Evolutionary conservation across 2,888 invertebrate species (phyloP).

Genomic region (Leptinotarsa juncta): DNA sequence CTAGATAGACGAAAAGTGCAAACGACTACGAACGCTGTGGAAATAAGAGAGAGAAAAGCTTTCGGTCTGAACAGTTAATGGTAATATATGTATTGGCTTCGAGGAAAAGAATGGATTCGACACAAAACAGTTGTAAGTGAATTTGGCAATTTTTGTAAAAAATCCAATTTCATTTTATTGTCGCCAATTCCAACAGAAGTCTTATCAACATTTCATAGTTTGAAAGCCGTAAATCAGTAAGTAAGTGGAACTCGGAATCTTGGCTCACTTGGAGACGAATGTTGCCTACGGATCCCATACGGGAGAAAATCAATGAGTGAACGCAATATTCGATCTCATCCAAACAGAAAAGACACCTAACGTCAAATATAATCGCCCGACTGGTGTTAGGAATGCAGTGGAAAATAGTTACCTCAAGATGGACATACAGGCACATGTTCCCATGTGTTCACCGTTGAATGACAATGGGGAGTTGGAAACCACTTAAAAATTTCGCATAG

Average conservation of each 20-base stretch:
- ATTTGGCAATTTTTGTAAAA: constrained; percentile 54
- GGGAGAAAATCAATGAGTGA: constrained; percentile 26
- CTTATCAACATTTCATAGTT: constrained; percentile 67
- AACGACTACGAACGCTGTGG: constrained; percentile 57
- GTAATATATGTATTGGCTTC: constrained; percentile 48
- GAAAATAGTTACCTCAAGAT: neutral
- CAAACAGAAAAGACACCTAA: neutral
- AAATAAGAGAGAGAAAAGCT: constrained; percentile 58
- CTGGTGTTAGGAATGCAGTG: neutral
- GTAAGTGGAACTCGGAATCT: constrained; percentile 51
- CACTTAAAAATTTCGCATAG: constrained; percentile 87
- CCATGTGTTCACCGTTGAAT: no score
- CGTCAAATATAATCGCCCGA: neutral
- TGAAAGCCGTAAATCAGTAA: constrained; percentile 63
- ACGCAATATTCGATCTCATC: constrained; percentile 7
- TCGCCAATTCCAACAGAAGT: constrained; percentile 64
- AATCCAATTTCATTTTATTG: constrained; percentile 65
- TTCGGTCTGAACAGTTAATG: constrained; percentile 51
- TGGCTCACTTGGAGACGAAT: constrained; percentile 19
- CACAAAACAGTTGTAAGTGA: constrained; percentile 46
- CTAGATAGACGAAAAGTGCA: constrained; percentile 56
- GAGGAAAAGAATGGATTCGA: constrained; percentile 44
- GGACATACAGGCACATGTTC: neutral
- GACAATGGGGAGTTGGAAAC: constrained; percentile 37
- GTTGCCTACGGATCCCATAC: constrained; percentile 20